phyloP scores from a whole-genome alignment of 2,797 vertebrate genomes.

The Capromys pilorides region DNA sequence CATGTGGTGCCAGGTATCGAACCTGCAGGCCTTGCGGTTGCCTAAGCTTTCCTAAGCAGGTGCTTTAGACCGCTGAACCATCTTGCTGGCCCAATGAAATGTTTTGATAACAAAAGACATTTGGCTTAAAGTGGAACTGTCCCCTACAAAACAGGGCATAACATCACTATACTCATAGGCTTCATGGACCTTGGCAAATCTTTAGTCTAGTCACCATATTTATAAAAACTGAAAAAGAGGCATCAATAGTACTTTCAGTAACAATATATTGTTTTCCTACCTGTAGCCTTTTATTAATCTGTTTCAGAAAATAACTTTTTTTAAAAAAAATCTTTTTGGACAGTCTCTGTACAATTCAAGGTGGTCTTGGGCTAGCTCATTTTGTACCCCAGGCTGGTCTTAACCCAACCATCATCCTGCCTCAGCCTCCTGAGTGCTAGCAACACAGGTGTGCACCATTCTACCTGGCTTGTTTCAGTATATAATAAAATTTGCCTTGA shows the following conservation, averaged over 20 bases:
- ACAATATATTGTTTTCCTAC: background rate
- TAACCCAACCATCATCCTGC: too few relatives aligned
- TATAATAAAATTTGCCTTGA: slow-evolving; percentile 38
- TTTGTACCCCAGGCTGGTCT: too few relatives aligned
- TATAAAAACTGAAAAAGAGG: slow-evolving; percentile 5
- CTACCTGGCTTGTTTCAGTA: background rate
- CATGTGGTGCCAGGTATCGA: too few relatives aligned
- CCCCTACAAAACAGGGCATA: background rate
- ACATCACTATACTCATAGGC: background rate
- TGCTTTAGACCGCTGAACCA: too few relatives aligned
- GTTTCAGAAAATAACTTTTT: slow-evolving; percentile 8
- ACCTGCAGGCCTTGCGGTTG: too few relatives aligned
- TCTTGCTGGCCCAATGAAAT: background rate
- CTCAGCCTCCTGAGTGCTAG: too few relatives aligned
- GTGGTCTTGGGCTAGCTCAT: too few relatives aligned
- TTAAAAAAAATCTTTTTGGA: too few relatives aligned
- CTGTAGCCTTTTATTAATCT: slow-evolving; percentile 10
- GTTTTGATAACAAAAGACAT: background rate
- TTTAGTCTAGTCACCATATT: background rate
- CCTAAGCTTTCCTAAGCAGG: too few relatives aligned
- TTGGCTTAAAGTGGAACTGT: background rate
- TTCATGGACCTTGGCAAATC: background rate
- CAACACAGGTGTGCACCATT: too few relatives aligned
- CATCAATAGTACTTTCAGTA: background rate
- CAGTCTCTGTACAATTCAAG: too few relatives aligned